phyloP scores from a whole-genome alignment of 2,888 invertebrate species.

The Deladenus siricidicola region DNA sequence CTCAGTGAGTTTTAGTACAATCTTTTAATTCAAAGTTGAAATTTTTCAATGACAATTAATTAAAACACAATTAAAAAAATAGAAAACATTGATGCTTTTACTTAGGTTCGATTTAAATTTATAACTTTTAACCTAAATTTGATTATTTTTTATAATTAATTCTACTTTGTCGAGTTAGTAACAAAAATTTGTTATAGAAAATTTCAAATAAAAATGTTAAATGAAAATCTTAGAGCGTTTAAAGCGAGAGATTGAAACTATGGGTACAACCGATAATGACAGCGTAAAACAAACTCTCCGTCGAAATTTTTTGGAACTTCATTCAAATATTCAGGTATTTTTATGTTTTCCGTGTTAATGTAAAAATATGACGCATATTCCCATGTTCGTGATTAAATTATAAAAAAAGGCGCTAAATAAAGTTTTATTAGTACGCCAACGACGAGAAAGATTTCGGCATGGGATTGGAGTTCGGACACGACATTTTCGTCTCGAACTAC shows the following conservation, averaged over 20 bases:
- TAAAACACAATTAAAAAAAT: too few species aligned
- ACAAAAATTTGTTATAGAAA: too few species aligned
- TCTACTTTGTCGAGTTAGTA: too few species aligned
- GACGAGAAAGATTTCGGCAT: constrained; percentile 90
- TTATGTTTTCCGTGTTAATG: too few species aligned
- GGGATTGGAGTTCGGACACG: constrained; percentile 76
- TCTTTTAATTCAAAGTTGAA: too few species aligned
- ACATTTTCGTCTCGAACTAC: constrained; percentile 63
- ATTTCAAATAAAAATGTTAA: too few species aligned
- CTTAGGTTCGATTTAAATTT: too few species aligned
- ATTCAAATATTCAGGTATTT: constrained; percentile 24
- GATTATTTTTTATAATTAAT: too few species aligned
- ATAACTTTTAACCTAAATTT: too few species aligned
- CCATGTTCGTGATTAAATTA: not conserved
- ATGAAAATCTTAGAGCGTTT: not conserved
- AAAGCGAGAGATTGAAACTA: constrained; percentile 32
- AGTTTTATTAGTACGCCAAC: constrained; percentile 78
- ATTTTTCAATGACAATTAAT: too few species aligned
- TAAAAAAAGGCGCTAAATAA: not conserved
- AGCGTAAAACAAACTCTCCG: constrained; percentile 14
- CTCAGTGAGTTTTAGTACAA: constrained; percentile 48
- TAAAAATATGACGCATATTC: not conserved
- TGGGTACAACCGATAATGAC: constrained; percentile 61
- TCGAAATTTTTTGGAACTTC: constrained; percentile 22
- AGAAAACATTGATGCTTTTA: too few species aligned